Percentiles rank a stretch among this genome's conserved stretches.
Conservation (phyloP, 1,140 invertebrate genomes). For the Drosophila yakuba region DNA sequence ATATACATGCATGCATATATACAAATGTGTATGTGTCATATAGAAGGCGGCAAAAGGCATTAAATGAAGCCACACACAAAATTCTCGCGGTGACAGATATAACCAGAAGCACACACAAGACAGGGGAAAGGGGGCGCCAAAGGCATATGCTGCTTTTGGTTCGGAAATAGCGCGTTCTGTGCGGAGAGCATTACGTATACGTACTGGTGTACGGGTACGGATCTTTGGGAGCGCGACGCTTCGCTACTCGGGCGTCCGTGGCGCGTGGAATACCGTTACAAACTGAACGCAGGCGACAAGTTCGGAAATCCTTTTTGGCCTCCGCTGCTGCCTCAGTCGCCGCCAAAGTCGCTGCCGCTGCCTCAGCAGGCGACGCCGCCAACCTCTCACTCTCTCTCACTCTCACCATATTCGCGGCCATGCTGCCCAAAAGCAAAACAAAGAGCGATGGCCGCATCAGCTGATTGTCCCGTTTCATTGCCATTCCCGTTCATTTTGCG, state of each 20-base stretch:
- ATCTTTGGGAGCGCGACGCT: constrained; percentile 4
- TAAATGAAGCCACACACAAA: constrained; percentile 59
- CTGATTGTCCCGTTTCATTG: constrained; percentile 48
- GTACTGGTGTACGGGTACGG: constrained; percentile 19
- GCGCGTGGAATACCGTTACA: constrained; percentile 59
- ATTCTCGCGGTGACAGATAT: constrained; percentile 45
- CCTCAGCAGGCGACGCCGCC: constrained; percentile 23
- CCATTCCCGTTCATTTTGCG: constrained; percentile 33
- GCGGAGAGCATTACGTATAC: constrained; percentile 53
- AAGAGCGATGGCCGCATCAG: constrained; percentile 57
- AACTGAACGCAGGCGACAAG: constrained; percentile 57
- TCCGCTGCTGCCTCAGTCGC: constrained; percentile 3
- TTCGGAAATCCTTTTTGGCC: constrained; percentile 63
- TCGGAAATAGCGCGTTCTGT: constrained; percentile 55
- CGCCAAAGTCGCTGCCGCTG: not conserved
- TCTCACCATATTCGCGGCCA: constrained; percentile 19
- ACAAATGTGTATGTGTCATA: constrained; percentile 10
- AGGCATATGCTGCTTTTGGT: constrained; percentile 48
- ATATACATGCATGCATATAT: too few species aligned
- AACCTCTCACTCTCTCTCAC: constrained; percentile 10
- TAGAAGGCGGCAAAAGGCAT: constrained; percentile 40
- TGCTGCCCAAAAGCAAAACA: constrained; percentile 51
- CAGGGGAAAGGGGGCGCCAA: not conserved
- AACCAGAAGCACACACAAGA: constrained; percentile 17
- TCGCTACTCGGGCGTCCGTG: constrained; percentile 34